Evolutionary conservation across 92 coral and sea anemone species (phyloP), one percentile per base, ranked within the genome.

Genomic region (Desmophyllum pertusum): DNA sequence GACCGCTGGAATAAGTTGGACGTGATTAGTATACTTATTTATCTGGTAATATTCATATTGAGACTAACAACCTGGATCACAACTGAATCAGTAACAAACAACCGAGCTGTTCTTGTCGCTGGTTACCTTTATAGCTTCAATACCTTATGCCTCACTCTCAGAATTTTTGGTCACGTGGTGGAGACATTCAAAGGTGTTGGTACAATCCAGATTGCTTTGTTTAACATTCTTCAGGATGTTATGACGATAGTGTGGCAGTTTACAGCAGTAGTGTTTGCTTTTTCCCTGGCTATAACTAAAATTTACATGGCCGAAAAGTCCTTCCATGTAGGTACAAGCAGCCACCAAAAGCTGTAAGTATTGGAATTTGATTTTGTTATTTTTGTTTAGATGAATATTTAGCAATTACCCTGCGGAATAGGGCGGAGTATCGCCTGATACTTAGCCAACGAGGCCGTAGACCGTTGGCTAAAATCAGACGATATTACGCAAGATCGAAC

Each of bases 261-360:
- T 48, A n/a, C 52, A 29, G 88, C 83, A 23, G 76, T 77, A 61
- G 77, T 63, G 40, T 67, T 84, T 23, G 88, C 88, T 6, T 84
- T 84, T 76, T 84, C 88, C 5, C 13, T 84, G 13, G 88, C 83
- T n/a, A 61, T 84, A 31, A 84, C 88, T 37, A 84, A 84, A 65
- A 80, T 84, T 8, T 84, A 63, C 42, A 73, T 84, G 48, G 88
- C 84, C 9, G 88, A 84, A 38, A 77, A 63, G 55, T 84, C 83
- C 1, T 84, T 75, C 50, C 38, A 6, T 31, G 37, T 9, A 33
- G 21, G 25, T 29, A n/a, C 7, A 38, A 78, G 43, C 45, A 29
- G 21, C 9, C 42, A 42, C 23, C 19, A 41, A 15, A 29, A 73
- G 1, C 78, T 41, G 78, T 73, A 73, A 42, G 78, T 73, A 13